Conservation (phyloP, 1,140 invertebrate genomes). For the Caerostris extrusa region DNA sequence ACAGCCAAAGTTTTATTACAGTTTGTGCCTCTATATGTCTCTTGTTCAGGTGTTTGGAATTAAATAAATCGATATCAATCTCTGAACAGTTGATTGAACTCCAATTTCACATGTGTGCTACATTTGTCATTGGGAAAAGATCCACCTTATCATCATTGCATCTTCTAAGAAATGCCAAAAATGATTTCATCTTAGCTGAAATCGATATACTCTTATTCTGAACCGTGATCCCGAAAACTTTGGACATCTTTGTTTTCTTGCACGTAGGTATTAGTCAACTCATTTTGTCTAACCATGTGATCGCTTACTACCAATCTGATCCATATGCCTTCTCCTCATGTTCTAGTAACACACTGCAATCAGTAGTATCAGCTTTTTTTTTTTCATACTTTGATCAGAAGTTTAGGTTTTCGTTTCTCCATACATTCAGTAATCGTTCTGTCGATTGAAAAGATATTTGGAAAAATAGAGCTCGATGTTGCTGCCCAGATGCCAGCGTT, state of each 20-base stretch:
- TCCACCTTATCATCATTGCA: neutral
- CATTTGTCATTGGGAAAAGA: neutral
- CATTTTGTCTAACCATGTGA: constrained; percentile 25
- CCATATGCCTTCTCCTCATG: neutral
- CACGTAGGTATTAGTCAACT: constrained; percentile 16
- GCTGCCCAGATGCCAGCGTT: no score
- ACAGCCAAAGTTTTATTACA: no score
- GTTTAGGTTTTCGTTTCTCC: neutral
- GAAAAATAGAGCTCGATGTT: neutral
- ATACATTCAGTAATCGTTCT: neutral
- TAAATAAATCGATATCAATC: no score
- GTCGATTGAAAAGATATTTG: constrained; percentile 36
- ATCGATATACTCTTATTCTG: neutral
- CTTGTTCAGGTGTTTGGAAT: no score
- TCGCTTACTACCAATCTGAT: neutral
- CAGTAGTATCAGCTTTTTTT: neutral
- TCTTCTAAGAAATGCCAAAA: neutral
- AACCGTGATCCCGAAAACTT: constrained; percentile 13
- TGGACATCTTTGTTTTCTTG: neutral
- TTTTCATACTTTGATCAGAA: neutral
- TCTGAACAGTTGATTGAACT: no score
- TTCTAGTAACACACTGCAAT: neutral
- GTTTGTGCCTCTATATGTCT: no score
- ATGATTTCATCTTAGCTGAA: constrained; percentile 19
- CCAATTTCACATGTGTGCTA: no score